These are phyloP conservation scores for Creontiades dilutus DNA, from an alignment of 2,888 invertebrate genomes.

Conservation along the genomic window DNA sequence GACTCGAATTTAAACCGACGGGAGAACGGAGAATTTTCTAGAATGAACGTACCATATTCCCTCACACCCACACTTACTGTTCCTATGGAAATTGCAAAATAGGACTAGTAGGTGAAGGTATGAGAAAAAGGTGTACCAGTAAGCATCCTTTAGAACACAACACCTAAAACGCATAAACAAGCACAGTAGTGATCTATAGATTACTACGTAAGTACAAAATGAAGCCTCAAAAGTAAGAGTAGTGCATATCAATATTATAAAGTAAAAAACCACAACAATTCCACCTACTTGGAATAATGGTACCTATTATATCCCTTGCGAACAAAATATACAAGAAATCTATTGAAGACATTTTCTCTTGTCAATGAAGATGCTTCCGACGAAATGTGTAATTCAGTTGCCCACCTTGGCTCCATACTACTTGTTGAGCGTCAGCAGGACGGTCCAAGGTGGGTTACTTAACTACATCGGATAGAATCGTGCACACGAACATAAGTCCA, in stretches of 20 bases:
- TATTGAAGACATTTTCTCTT: too few relatives aligned
- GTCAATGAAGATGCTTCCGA: too few relatives aligned
- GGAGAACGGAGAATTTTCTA: too few relatives aligned
- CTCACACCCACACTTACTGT: slow-evolving; percentile 50
- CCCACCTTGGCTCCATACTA: slow-evolving; percentile 64
- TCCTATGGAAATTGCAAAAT: slow-evolving; percentile 3
- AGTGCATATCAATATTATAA: too few relatives aligned
- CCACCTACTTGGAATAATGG: too few relatives aligned
- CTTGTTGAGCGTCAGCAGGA: slow-evolving; percentile 22
- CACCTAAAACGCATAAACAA: too few relatives aligned
- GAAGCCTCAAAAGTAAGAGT: too few relatives aligned
- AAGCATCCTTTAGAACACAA: neutral
- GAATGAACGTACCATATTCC: neutral
- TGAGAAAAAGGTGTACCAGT: neutral
- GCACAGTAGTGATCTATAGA: too few relatives aligned
- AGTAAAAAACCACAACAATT: too few relatives aligned
- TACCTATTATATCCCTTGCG: too few relatives aligned
- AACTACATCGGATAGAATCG: neutral
- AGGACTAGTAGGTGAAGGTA: neutral
- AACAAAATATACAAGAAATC: too few relatives aligned
- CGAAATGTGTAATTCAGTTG: neutral
- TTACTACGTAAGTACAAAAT: too few relatives aligned
- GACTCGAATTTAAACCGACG: neutral
- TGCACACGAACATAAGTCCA: neutral
- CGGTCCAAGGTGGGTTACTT: slow-evolving; percentile 52